Evolutionary conservation across 2,113 vertebrate genomes (phyloP).

Genomic region (Eptatretus burgeri): DNA sequence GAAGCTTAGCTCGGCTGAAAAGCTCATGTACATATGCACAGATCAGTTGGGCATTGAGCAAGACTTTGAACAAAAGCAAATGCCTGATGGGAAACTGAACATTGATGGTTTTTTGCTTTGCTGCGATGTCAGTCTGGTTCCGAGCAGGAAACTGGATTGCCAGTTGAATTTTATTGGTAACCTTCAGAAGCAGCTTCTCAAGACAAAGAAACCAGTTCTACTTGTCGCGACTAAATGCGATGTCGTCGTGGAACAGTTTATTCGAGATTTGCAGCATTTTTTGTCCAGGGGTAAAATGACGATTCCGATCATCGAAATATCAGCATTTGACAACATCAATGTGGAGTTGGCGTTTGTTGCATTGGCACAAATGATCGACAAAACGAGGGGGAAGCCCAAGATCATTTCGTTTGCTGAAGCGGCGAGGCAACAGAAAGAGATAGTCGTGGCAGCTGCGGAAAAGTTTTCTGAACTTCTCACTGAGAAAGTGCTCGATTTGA

Average conservation of each 20-base stretch:
- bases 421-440: constrained; percentile 79
- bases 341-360: constrained; percentile 70
- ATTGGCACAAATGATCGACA: constrained; percentile 60
- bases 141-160: constrained; percentile 88
- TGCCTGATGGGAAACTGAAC: constrained; percentile 77
- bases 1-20: constrained; percentile 79
- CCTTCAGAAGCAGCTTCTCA: constrained; percentile 66
- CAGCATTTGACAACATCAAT: constrained; percentile 75
- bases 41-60: constrained; percentile 88
- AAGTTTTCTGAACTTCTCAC: constrained; percentile 64
- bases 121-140: constrained; percentile 67
- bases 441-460: constrained; percentile 74
- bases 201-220: constrained; percentile 73
- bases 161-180: constrained; percentile 81
- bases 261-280: constrained; percentile 67
- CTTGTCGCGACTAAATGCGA: constrained; percentile 79
- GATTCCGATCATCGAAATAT: constrained; percentile 83
- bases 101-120: constrained; percentile 70
- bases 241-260: constrained; percentile 85
- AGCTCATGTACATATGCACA: constrained; percentile 98
- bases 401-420: constrained; percentile 88
- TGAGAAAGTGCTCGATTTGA: constrained; percentile 51
- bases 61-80: constrained; percentile 98
- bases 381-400: constrained; percentile 55
- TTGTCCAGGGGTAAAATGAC: constrained; percentile 62